These are phyloP conservation scores for Phalacrocorax brasilianus DNA, from an alignment of 2,113 vertebrate species.

Conservation along the genomic window DNA sequence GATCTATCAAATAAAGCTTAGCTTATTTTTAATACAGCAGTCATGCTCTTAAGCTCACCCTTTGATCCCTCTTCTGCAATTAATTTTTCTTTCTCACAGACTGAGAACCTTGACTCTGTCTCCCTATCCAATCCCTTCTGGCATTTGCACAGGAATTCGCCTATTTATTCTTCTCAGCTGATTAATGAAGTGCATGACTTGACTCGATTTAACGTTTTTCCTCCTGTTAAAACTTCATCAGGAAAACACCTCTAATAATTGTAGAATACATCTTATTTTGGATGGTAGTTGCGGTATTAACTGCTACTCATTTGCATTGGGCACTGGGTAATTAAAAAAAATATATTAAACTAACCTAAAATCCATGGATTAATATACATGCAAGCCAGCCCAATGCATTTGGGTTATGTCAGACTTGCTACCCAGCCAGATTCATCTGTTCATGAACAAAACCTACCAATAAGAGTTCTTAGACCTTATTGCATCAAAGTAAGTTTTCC, in stretches of 20 bases:
- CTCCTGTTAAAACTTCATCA: background rate
- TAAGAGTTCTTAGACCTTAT: background rate
- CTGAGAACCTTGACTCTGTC: background rate
- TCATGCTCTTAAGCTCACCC: background rate
- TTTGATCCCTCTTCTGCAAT: background rate
- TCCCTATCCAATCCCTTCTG: background rate
- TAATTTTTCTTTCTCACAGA: background rate
- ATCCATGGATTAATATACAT: background rate
- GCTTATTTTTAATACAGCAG: background rate
- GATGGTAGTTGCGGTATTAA: background rate
- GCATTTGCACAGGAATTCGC: background rate
- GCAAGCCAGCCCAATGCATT: background rate
- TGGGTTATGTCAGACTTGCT: accelerated
- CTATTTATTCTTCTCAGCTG: background rate
- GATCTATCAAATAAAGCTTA: background rate
- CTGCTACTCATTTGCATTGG: background rate
- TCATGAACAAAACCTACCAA: background rate
- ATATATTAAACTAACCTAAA: background rate
- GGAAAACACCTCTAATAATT: background rate
- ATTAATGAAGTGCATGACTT: background rate
- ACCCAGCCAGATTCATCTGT: background rate
- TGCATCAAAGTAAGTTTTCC: background rate
- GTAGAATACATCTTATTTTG: background rate
- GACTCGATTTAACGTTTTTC: background rate
- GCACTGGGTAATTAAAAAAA: background rate